A percentile compares a stretch with the other conserved stretches of the same genome.
phyloP scores from a whole-genome alignment of 2,797 vertebrate species.

The Sparidentex hasta region DNA sequence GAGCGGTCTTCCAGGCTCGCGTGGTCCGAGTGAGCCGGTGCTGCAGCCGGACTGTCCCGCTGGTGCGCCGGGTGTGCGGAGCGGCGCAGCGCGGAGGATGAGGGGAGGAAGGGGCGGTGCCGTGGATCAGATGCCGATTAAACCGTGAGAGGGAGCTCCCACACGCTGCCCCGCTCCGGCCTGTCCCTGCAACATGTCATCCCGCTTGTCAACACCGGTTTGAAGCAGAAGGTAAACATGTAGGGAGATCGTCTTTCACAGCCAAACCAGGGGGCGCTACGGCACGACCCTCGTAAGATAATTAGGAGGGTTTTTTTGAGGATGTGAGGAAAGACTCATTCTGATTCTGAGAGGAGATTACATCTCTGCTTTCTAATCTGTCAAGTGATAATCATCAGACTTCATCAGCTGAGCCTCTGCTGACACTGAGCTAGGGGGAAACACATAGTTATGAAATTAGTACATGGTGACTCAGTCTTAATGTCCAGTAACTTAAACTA shows the following conservation, averaged over 20 bases:
- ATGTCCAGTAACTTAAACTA: not conserved
- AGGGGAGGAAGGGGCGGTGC: conserved; percentile 60
- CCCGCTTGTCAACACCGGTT: conserved; percentile 20
- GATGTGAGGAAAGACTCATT: too few species aligned
- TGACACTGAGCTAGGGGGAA: conserved; percentile 37
- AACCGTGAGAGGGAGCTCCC: conserved; percentile 25
- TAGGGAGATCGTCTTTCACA: not conserved
- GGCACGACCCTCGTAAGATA: not conserved
- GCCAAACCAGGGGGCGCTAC: conserved; percentile 18
- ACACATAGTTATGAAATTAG: conserved; percentile 44
- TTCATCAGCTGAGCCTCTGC: conserved; percentile 52
- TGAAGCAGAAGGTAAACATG: not conserved
- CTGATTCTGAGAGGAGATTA: too few species aligned
- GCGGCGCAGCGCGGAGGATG: conserved; percentile 56
- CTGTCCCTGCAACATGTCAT: not conserved
- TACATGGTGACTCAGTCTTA: conserved; percentile 33
- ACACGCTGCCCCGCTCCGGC: not conserved
- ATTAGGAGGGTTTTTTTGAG: too few species aligned
- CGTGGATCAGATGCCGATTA: conserved; percentile 16
- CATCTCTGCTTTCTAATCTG: not conserved
- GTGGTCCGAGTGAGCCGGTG: conserved; percentile 41
- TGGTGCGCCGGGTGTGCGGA: conserved; percentile 56
- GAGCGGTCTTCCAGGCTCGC: not conserved
- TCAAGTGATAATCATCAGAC: conserved; percentile 48
- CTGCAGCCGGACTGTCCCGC: conserved; percentile 64